Base-by-base conservation (phyloP, 2,797 vertebrate species). In the Molothrus ater region DNA sequence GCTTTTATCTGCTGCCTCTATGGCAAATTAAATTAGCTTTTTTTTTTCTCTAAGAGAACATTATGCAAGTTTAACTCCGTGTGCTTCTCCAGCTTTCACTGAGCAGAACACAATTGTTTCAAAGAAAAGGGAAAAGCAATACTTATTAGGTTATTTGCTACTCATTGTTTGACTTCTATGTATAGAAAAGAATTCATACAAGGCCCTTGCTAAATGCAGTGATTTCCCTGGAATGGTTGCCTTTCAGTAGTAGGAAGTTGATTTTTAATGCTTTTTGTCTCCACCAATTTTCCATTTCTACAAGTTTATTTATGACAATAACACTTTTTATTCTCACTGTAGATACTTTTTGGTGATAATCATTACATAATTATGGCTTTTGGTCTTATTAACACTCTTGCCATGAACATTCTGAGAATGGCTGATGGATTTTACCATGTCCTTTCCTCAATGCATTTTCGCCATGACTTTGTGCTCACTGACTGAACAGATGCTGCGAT, bases 401-500 rank as follows among this genome's bases (percentile, higher is more conserved):
- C 45, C 61, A 65, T 17, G 29, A 88, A 61, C 13, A 21, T 59
- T 91, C 69, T 75, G 75, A 80, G 78, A 91, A 56, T 1, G 87
- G 74, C 8, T 64, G 79, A 66, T 34, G 79, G 74, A 34, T 80
- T 84, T 53, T 91, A 48, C 76, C 51, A 26, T 4, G 42, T 79
- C 51, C 9, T 14, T 36, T 72, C 68, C 57, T 48, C 18, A 80
- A 43, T 1, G 13, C 31, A 16, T 86, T 86, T 92, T 57, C 91
- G 29, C 51, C 50, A 48, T 42, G 87, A 82, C 57, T 93, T 89
- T 83, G 72, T 63, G 69, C 51, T 86, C 75, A 34, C 57, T 84
- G 63, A 65, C 64, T 71, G 75, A 72, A 93, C 72, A 88, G 95
- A 65, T 90, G 76, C 79, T 54, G 79, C 89, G 42, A 69, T 56